Evolutionary conservation across 37 sponge, comb jelly and placozoan species (phyloP).

Genomic region (Halisarca cf. caerulea): DNA sequence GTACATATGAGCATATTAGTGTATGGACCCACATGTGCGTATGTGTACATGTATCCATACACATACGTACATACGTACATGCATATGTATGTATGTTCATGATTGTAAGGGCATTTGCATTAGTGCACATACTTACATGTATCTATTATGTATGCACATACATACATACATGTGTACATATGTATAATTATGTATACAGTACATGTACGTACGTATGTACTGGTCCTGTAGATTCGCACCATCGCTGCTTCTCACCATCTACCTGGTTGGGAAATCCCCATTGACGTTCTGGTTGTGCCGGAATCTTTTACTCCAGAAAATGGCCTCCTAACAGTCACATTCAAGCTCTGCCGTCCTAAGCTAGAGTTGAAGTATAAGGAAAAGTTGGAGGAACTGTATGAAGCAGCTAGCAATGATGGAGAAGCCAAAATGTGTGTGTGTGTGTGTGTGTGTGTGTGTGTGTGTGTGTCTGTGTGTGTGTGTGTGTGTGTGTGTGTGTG

Average conservation of each 20-base stretch:
- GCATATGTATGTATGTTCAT: no score
- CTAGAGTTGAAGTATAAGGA: conserved; percentile 42
- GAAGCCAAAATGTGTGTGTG: neutral
- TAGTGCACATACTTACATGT: no score
- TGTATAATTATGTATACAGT: no score
- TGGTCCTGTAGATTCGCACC: conserved; percentile 13
- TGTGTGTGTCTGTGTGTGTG: neutral
- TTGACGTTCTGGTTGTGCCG: conserved; percentile 42
- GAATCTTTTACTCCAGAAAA: conserved; percentile 48
- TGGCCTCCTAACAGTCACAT: conserved; percentile 47
- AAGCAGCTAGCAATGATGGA: neutral
- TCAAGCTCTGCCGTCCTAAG: conserved; percentile 46
- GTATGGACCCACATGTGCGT: no score
- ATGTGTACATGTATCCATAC: no score
- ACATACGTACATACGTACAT: no score
- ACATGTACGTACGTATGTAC: neutral
- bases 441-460: neutral
- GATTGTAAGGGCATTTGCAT: no score
- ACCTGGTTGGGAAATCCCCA: conserved; percentile 63
- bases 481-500: neutral
- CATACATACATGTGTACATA: no score
- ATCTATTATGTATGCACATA: no score
- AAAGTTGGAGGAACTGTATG: conserved; percentile 34
- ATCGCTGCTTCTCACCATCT: conserved; percentile 18
- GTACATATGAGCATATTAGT: no score